Evolutionary conservation across 2,888 invertebrate species (phyloP).

Genomic region (Cephus runcator): DNA sequence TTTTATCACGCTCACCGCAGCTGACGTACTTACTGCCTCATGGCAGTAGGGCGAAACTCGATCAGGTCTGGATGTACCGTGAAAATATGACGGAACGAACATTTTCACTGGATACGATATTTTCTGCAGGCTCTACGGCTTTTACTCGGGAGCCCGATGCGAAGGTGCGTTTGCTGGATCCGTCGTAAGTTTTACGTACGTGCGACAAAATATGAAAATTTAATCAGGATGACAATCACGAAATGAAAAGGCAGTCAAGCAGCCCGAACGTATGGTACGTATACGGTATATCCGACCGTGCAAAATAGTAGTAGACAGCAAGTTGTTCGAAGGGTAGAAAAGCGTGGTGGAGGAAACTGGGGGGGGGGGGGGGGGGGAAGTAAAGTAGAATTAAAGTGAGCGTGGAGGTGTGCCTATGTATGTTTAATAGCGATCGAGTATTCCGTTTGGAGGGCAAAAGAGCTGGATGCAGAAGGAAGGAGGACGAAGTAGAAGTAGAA

Average conservation of each 20-base stretch:
- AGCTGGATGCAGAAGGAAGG: constrained; percentile 23
- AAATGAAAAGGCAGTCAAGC: neutral
- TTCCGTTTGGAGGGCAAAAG: constrained; percentile 56
- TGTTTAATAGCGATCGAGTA: constrained; percentile 62
- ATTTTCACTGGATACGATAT: neutral
- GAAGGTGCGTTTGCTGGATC: too few species aligned
- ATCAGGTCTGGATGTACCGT: neutral
- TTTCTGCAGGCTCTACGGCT: too few species aligned
- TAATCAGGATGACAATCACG: neutral
- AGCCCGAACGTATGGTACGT: neutral
- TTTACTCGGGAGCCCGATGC: neutral
- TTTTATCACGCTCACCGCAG: neutral
- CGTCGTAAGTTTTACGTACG: too few species aligned
- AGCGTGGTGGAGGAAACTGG: constrained; percentile 49
- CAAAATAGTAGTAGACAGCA: neutral
- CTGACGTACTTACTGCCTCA: neutral
- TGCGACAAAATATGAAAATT: neutral
- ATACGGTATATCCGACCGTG: neutral
- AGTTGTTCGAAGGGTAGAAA: neutral
- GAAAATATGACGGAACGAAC: neutral
- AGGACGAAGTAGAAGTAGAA: constrained; percentile 23
- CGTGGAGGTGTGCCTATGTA: constrained; percentile 56
- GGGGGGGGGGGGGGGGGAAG: constrained; percentile 43
- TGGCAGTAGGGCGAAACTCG: neutral
- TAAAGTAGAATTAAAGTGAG: constrained; percentile 53